Conservation (phyloP, 2,797 vertebrate species). For the Adrianichthys oophorus region DNA sequence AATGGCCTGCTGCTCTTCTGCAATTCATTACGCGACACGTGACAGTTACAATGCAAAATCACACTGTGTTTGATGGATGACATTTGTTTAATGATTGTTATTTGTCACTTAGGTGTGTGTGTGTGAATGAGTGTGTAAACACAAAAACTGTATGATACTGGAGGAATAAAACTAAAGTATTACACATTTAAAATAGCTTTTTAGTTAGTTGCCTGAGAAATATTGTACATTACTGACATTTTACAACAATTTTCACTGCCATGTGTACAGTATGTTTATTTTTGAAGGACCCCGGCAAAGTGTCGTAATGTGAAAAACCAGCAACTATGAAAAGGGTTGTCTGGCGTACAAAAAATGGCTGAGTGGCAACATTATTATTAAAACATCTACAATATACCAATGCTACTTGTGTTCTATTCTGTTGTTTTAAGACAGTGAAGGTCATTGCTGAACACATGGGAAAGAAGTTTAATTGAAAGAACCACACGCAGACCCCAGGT, state of each 20-base stretch:
- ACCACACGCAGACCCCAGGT: slow-evolving; percentile 25
- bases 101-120: slow-evolving; percentile 52
- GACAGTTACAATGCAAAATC: background rate
- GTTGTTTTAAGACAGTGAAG: slow-evolving; percentile 26
- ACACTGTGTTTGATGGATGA: slow-evolving; percentile 34
- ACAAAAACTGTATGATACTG: slow-evolving; percentile 39
- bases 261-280: slow-evolving; percentile 49
- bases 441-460: slow-evolving; percentile 17
- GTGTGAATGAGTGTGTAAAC: slow-evolving; percentile 31
- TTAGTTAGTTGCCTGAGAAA: slow-evolving; percentile 38
- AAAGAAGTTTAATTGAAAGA: background rate
- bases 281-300: slow-evolving; percentile 48
- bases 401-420: slow-evolving; percentile 44
- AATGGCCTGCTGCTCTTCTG: slow-evolving; percentile 32
- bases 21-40: slow-evolving; percentile 11
- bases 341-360: slow-evolving; percentile 42
- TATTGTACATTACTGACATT: slow-evolving; percentile 46
- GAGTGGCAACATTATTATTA: slow-evolving; percentile 69
- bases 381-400: slow-evolving; percentile 57
- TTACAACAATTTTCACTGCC: slow-evolving; percentile 54
- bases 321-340: slow-evolving; percentile 40
- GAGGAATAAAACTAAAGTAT: slow-evolving; percentile 31
- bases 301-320: slow-evolving; percentile 55
- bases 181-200: slow-evolving; percentile 50
- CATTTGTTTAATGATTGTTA: slow-evolving; percentile 49